Evolutionary conservation across 2,888 invertebrate species (phyloP), one percentile per base, ranked within the genome.

Genomic region (Epistrophella euchroma): DNA sequence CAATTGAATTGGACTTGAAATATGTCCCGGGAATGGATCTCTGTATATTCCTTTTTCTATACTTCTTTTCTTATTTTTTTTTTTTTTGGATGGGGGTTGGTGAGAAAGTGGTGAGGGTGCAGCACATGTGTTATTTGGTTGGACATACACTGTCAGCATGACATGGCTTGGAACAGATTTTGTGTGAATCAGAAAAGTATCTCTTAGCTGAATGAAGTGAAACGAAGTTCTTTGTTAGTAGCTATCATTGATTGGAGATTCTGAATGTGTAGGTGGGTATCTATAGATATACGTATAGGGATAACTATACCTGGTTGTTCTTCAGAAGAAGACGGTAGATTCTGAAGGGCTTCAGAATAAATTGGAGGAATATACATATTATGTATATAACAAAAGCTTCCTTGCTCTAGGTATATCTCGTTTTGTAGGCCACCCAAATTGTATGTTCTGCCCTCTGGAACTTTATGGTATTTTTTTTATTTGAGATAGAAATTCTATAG

Each of bases 1-100:
- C 85, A 86, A 86, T 86, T 86, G 77, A 81, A 83, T 78, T 72
- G 78, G 72, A 78, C 78, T 78, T 78, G 78, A 78, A 78, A 78
- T 78, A 78, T 78, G 78, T 72, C 56, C 56, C 55, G 47, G 47
- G 55, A 45, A 52, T 71, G 55, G 62, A 52, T 68, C 52, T 50
- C 50, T 32, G 62, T 62, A 62, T 62, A 62, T 62, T 62, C 25
- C 60, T 28, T 52, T 2, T 25, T 52, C 25, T 10, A 13, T 74
- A 37, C 0, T 47, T 10, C 2, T 45, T 45, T 45, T 17, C 10
- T 35, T 19, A 1, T 13, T 58, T 15, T 37, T 40, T 15, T 40
- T 22, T 32, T 1, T 6, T 32, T 28, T n/a, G 17, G 17, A 35
- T 11, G 5, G n/a, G 9, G 15, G 19, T 25, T 35, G 45, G 15